Evolutionary conservation across 2,888 invertebrate genomes (phyloP).

Genomic region (Epistrophe eligans): DNA sequence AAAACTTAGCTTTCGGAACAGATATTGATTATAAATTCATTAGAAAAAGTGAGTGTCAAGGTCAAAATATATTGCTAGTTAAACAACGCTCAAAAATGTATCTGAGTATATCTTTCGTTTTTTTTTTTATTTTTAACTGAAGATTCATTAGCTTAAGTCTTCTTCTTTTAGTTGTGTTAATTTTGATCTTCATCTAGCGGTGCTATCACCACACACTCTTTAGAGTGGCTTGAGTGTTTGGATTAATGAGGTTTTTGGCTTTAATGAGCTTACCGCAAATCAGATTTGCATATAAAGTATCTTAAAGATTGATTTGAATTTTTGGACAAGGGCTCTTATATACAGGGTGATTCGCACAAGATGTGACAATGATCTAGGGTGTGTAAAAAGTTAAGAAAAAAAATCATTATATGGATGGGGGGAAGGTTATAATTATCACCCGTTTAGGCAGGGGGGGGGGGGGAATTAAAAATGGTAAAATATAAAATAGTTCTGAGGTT

Average conservation of each 20-base stretch:
- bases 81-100: constrained; percentile 62
- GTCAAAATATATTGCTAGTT: constrained; percentile 77
- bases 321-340: constrained; percentile 46
- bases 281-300: constrained; percentile 67
- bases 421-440: no score
- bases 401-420: no score
- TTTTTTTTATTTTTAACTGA: constrained; percentile 9
- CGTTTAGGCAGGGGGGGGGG: no score
- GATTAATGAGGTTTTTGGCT: constrained; percentile 47
- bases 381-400: no score
- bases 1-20: constrained; percentile 79
- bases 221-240: constrained; percentile 51
- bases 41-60: constrained; percentile 83
- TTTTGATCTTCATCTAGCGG: constrained; percentile 20
- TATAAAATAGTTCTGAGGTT: no score
- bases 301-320: constrained; percentile 12
- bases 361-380: no score
- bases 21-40: constrained; percentile 73
- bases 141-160: constrained; percentile 33
- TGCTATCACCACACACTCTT: constrained; percentile 32
- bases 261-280: constrained; percentile 55
- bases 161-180: constrained; percentile 35
- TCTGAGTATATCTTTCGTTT: constrained; percentile 31
- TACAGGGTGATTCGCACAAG: neutral
- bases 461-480: no score